Evolutionary conservation across 2,888 invertebrate genomes (phyloP).

Genomic region (Drosophila paramelanica): DNA sequence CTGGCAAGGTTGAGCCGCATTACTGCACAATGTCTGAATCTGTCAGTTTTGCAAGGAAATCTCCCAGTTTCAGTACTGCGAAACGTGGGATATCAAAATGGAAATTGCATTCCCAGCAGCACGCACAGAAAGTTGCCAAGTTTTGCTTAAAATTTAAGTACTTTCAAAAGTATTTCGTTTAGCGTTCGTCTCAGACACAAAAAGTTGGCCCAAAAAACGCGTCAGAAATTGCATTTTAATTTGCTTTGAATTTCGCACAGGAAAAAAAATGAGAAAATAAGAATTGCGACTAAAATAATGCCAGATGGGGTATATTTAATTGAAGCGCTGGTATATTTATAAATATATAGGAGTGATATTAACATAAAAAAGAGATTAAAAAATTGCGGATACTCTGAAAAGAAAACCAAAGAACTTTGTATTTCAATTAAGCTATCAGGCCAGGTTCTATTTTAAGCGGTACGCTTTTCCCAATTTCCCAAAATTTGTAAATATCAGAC

Average conservation of each 20-base stretch:
- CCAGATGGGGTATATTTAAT: slow-evolving; percentile 28
- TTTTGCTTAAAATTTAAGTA: slow-evolving; percentile 67
- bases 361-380: too few species aligned
- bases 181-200: slow-evolving; percentile 30
- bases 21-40: slow-evolving; percentile 17
- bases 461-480: too few species aligned
- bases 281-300: slow-evolving; percentile 2
- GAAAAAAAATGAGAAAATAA: not conserved
- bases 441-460: not conserved
- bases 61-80: slow-evolving; percentile 9
- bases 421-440: not conserved
- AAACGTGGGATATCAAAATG: slow-evolving; percentile 64
- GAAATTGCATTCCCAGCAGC: slow-evolving; percentile 65
- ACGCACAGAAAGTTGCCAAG: slow-evolving; percentile 57
- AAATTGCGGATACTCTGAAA: too few species aligned
- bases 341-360: not conserved
- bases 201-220: slow-evolving; percentile 38
- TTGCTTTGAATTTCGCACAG: slow-evolving; percentile 50
- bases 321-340: not conserved
- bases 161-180: slow-evolving; percentile 70
- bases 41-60: slow-evolving; percentile 28
- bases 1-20: slow-evolving; percentile 11
- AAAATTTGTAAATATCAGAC: too few species aligned
- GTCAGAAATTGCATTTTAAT: slow-evolving; percentile 73
- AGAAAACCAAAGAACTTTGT: not conserved